These are phyloP conservation scores for Stenodema calcarata DNA, from an alignment of 2,888 invertebrate genomes.

Conservation along the genomic window DNA sequence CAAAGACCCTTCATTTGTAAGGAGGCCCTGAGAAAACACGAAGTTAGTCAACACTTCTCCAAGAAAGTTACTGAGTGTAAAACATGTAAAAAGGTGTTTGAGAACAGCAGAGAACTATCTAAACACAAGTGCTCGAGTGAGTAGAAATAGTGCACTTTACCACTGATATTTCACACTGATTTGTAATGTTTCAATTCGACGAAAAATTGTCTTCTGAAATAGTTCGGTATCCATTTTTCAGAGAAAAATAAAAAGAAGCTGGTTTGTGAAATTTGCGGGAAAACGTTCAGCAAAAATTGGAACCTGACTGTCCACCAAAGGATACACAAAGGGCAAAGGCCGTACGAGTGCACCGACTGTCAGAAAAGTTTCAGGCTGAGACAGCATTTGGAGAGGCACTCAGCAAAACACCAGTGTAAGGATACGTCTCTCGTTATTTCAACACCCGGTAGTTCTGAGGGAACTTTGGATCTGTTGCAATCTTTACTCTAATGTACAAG, in stretches of 20 bases:
- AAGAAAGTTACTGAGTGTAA: constrained; percentile 35
- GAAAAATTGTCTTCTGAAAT: not conserved
- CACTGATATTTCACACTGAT: too few species aligned
- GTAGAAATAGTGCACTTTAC: not conserved
- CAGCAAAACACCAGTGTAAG: constrained; percentile 62
- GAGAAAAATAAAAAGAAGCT: not conserved
- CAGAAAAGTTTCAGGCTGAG: constrained; percentile 62
- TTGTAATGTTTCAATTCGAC: too few species aligned
- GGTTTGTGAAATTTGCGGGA: constrained; percentile 56
- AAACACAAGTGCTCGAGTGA: constrained; percentile 17
- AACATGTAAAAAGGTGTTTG: constrained; percentile 44
- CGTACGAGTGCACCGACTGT: constrained; percentile 62
- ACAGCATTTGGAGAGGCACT: constrained; percentile 62
- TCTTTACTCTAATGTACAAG: too few species aligned
- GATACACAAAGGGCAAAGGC: constrained; percentile 62
- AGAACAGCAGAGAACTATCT: not conserved
- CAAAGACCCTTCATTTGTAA: constrained; percentile 12
- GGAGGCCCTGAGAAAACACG: constrained; percentile 49
- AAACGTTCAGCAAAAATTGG: constrained; percentile 55
- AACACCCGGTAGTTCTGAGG: too few species aligned
- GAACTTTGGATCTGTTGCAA: too few species aligned
- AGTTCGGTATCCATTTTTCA: not conserved
- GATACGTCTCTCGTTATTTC: too few species aligned
- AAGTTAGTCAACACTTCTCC: constrained; percentile 38
- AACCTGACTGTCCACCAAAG: constrained; percentile 58